These are phyloP conservation scores for Dioctria linearis DNA, from an alignment of 2,888 invertebrate species.

Conservation along the genomic window DNA sequence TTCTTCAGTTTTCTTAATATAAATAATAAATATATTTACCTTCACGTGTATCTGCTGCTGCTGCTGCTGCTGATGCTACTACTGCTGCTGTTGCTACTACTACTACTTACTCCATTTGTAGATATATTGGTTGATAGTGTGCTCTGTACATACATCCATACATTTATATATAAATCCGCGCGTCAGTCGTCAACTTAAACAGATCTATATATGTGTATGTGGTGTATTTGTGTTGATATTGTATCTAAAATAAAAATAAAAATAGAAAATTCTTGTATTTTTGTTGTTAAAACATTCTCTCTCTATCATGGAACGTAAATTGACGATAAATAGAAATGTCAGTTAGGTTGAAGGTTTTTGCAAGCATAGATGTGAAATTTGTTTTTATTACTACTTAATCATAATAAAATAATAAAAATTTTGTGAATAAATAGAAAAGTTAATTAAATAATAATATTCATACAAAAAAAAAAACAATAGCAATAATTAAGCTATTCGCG, in stretches of 20 bases:
- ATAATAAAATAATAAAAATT: constrained; percentile 44
- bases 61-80: no score
- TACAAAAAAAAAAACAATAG: constrained; percentile 8
- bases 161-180: no score
- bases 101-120: no score
- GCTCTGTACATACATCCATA: no score
- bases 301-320: constrained; percentile 33
- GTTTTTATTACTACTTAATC: constrained; percentile 48
- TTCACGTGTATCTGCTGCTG: constrained; percentile 1
- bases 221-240: constrained; percentile 23
- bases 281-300: constrained; percentile 50
- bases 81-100: no score
- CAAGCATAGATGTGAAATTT: constrained; percentile 61
- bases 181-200: no score
- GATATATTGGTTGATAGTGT: no score
- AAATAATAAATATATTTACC: constrained; percentile 5
- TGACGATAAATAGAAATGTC: constrained; percentile 61
- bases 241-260: constrained; percentile 27
- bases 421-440: constrained; percentile 10
- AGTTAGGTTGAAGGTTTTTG: constrained; percentile 64
- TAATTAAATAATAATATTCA: constrained; percentile 16
- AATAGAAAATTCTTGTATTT: constrained; percentile 6
- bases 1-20: constrained; percentile 43
- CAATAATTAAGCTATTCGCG: constrained; percentile 3
- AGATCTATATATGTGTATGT: background rate